These are phyloP conservation scores for Rhizoglyphus robini DNA, from an alignment of 1,140 invertebrate genomes.

Conservation along the genomic window DNA sequence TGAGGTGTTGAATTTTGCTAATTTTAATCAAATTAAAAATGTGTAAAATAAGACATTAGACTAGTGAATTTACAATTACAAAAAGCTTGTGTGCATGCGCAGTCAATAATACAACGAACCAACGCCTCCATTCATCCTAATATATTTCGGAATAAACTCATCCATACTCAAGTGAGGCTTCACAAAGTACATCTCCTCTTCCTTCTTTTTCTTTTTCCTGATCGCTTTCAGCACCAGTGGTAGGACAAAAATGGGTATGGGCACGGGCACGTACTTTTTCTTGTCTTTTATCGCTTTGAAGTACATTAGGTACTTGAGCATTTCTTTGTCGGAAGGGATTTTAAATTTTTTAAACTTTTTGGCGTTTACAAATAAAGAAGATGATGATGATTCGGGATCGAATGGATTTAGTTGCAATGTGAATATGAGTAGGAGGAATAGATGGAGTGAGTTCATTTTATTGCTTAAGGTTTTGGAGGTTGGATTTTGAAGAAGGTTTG, in stretches of 20 bases:
- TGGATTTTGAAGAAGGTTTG: no score
- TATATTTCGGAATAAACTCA: neutral
- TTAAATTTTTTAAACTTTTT: no score
- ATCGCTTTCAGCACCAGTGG: neutral
- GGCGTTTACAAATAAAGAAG: no score
- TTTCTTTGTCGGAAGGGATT: constrained; percentile 47
- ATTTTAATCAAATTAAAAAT: neutral
- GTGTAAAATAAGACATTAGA: neutral
- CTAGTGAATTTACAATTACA: no score
- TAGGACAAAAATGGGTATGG: neutral
- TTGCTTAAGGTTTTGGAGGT: no score
- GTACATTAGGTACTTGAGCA: neutral
- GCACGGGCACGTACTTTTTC: neutral
- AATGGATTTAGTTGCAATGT: no score
- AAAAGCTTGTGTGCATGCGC: no score
- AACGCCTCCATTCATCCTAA: neutral
- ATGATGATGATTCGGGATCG: no score
- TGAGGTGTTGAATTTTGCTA: neutral
- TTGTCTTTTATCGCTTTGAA: neutral
- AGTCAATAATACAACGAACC: neutral
- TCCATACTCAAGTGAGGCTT: neutral
- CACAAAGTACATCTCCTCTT: neutral
- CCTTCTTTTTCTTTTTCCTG: neutral
- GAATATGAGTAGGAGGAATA: no score
- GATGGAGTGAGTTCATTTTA: no score